Percentiles rank a stretch among this genome's conserved stretches.
phyloP scores from a whole-genome alignment of 2,888 invertebrate species.

The Drosophila flavopinicola region DNA sequence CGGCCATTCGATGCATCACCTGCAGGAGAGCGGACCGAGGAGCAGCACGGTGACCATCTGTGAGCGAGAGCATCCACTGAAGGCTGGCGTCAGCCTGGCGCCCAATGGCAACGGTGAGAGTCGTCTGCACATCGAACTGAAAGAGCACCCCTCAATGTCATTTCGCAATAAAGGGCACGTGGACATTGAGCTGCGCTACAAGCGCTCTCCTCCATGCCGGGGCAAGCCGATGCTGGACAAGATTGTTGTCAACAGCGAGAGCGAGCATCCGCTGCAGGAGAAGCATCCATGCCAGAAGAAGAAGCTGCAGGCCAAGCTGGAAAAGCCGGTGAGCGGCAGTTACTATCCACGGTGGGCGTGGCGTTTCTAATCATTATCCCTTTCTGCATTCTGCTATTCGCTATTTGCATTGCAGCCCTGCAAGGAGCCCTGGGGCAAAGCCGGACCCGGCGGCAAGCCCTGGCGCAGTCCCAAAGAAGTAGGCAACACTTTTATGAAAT shows the following conservation, averaged over 20 bases:
- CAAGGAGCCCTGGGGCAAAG: slow-evolving; percentile 82
- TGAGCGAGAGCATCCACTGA: slow-evolving; percentile 73
- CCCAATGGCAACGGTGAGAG: slow-evolving; percentile 78
- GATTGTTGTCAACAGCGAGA: slow-evolving; percentile 80
- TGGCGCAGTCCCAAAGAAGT: slow-evolving; percentile 91
- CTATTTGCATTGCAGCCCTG: slow-evolving; percentile 57
- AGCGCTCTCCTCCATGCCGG: slow-evolving; percentile 85
- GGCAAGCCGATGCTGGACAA: slow-evolving; percentile 86
- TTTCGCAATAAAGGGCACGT: slow-evolving; percentile 87
- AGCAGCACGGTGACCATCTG: slow-evolving; percentile 78
- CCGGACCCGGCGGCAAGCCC: slow-evolving; percentile 87
- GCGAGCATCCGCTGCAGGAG: slow-evolving; percentile 67
- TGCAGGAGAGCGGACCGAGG: slow-evolving; percentile 72
- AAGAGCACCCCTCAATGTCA: slow-evolving; percentile 88
- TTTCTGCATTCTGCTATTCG: no score
- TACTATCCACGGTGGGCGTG: slow-evolving; percentile 38
- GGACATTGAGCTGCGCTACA: slow-evolving; percentile 89
- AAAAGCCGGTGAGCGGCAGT: slow-evolving; percentile 80
- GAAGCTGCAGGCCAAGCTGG: slow-evolving; percentile 69
- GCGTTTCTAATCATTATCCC: slow-evolving; percentile 40
- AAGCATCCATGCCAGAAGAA: slow-evolving; percentile 62
- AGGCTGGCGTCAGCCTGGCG: slow-evolving; percentile 61
- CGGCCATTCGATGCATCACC: slow-evolving; percentile 68
- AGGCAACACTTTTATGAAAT: slow-evolving; percentile 90
- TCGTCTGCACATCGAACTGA: slow-evolving; percentile 82